phyloP scores from a whole-genome alignment of 2,797 vertebrate species.

The Kryptopterus vitreolus region DNA sequence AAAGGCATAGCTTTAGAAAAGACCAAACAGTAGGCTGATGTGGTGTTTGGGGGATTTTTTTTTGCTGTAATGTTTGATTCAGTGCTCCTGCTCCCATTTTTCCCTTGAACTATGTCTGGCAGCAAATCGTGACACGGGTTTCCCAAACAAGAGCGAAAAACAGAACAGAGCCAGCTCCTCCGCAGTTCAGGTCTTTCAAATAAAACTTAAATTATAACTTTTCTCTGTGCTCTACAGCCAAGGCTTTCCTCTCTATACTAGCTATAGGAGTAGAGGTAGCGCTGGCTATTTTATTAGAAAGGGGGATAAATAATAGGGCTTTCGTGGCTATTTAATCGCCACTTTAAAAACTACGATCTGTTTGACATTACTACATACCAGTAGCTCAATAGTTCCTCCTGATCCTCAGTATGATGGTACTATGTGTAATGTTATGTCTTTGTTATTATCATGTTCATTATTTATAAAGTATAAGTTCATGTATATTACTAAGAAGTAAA shows the following conservation, averaged over 20 bases:
- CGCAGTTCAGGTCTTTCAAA: conserved; percentile 65
- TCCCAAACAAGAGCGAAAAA: conserved; percentile 60
- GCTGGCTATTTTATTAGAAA: conserved; percentile 62
- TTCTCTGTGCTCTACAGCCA: conserved; percentile 57
- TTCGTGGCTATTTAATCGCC: conserved; percentile 63
- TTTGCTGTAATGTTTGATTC: conserved; percentile 52
- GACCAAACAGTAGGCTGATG: conserved; percentile 3
- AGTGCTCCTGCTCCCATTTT: conserved; percentile 53
- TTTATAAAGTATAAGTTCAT: background rate
- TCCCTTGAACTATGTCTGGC: conserved; percentile 62
- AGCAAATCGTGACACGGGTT: conserved; percentile 55
- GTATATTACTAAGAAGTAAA: conserved; percentile 3
- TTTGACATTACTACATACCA: background rate
- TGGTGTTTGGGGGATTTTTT: conserved; percentile 32
- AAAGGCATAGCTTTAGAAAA: conserved; percentile 21
- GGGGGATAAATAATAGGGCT: conserved; percentile 65
- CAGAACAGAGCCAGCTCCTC: conserved; percentile 57
- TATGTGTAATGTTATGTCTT: background rate
- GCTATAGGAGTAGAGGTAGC: conserved; percentile 59
- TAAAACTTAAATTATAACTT: conserved; percentile 68
- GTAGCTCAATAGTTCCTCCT: conserved; percentile 25
- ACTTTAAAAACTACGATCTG: conserved; percentile 36
- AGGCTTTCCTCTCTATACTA: conserved; percentile 53
- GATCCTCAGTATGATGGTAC: background rate
- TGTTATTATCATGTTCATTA: background rate